A percentile compares a stretch with the other conserved stretches of the same genome.
Conservation (phyloP, 2,797 vertebrate genomes). For the Cottoperca gobio region DNA sequence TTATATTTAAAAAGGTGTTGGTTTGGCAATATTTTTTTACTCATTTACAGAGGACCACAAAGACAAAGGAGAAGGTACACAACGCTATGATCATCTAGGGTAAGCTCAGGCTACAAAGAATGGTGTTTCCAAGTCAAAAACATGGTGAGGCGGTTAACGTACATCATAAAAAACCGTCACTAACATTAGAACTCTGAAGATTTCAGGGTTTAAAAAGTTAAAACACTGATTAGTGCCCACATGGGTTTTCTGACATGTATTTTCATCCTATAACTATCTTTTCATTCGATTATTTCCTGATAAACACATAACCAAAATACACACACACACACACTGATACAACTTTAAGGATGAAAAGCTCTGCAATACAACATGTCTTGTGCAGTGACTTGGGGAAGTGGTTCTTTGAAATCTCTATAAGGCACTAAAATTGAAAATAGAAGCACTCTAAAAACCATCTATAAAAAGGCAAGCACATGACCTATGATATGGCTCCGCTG, state of each 20-base stretch:
- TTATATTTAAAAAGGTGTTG: constrained; percentile 61
- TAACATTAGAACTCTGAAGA: neutral
- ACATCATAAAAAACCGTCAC: constrained; percentile 25
- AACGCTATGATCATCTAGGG: constrained; percentile 35
- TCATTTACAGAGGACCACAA: constrained; percentile 56
- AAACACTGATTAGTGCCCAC: constrained; percentile 19
- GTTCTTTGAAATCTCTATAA: constrained; percentile 64
- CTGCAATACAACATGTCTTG: constrained; percentile 19
- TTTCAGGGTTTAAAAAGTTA: neutral
- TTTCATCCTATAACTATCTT: constrained; percentile 1
- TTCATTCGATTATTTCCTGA: neutral
- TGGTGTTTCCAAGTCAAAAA: constrained; percentile 10
- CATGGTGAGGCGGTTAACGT: constrained; percentile 17
- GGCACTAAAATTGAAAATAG: constrained; percentile 72
- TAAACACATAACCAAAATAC: too few relatives aligned
- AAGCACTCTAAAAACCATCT: constrained; percentile 46
- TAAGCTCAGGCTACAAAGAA: constrained; percentile 4
- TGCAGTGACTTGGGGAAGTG: constrained; percentile 27
- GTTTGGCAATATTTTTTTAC: constrained; percentile 60
- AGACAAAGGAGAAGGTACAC: constrained; percentile 35
- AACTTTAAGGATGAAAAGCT: neutral
- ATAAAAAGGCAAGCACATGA: constrained; percentile 56
- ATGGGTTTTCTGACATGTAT: neutral
- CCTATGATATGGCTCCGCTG: constrained; percentile 39
- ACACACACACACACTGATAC: constrained; percentile 10